A percentile compares a stretch with the other conserved stretches of the same genome.
These are phyloP conservation scores for Atractosteus spatula DNA, from an alignment of 2,113 vertebrate species.

Conservation along the genomic window DNA sequence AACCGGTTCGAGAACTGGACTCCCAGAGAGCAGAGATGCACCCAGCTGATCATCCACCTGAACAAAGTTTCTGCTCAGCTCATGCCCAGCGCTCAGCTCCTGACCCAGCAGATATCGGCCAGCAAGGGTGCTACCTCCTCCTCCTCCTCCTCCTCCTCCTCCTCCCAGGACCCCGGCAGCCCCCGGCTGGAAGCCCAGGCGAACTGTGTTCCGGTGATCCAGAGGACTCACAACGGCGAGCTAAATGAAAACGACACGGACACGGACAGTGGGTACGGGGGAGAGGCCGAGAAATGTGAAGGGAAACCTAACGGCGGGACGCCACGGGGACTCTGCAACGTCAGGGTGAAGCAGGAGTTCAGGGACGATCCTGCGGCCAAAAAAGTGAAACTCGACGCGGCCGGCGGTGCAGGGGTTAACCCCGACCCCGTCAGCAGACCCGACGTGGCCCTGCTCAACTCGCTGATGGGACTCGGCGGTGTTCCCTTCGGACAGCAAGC, in stretches of 20 bases:
- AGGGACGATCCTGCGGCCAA: conserved; percentile 72
- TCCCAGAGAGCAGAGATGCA: conserved; percentile 81
- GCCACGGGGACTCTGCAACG: conserved; percentile 43
- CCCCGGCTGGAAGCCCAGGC: conserved; percentile 73
- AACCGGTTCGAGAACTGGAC: conserved; percentile 87
- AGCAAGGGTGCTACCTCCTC: conserved; percentile 47
- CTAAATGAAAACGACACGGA: conserved; percentile 89
- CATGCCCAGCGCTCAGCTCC: conserved; percentile 60
- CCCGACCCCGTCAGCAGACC: conserved; percentile 54
- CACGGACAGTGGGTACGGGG: conserved; percentile 94
- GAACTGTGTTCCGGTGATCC: conserved; percentile 94
- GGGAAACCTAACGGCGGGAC: conserved; percentile 44
- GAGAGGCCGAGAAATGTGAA: conserved; percentile 76
- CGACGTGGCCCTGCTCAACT: conserved; percentile 76
- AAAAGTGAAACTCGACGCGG: conserved; percentile 69
- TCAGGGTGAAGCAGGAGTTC: conserved; percentile 85
- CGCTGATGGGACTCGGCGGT: conserved; percentile 78
- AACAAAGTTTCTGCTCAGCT: conserved; percentile 83
- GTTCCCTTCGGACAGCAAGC: conserved; percentile 73
- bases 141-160: too few species aligned
- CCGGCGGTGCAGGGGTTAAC: conserved; percentile 34
- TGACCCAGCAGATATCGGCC: conserved; percentile 64
- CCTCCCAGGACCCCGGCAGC: conserved; percentile 50
- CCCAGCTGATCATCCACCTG: conserved; percentile 85
- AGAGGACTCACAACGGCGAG: conserved; percentile 84